A percentile compares a stretch with the other conserved stretches of the same genome.
Conservation (phyloP, 2,113 vertebrate genomes). For the Callionymus lyra region DNA sequence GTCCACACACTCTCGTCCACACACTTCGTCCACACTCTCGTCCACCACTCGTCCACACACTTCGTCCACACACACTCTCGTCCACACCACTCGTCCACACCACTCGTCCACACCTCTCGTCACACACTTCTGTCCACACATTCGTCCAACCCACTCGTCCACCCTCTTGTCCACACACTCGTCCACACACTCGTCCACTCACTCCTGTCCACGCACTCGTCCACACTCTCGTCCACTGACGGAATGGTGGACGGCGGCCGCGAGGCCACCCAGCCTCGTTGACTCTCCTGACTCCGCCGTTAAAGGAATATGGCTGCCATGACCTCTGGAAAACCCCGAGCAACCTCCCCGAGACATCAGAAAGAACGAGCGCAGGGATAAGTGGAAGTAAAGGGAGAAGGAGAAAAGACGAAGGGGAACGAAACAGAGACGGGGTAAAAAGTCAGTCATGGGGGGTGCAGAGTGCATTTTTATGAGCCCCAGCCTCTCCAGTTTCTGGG, state of each 20-base stretch:
- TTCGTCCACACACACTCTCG: too few species aligned
- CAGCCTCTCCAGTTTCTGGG: conserved; percentile 58
- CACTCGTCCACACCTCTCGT: too few species aligned
- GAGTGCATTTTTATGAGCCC: conserved; percentile 60
- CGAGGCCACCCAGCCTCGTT: conserved; percentile 54
- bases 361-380: conserved; percentile 1
- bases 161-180: too few species aligned
- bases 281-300: conserved; percentile 60
- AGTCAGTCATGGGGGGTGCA: conserved; percentile 7
- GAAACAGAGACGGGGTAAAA: conserved; percentile 1
- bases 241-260: conserved; percentile 4
- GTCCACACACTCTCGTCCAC: too few species aligned
- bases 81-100: too few species aligned
- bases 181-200: too few species aligned
- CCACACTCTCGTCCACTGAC: neutral
- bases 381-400: conserved; percentile 19
- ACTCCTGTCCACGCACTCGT: too few species aligned
- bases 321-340: conserved; percentile 45
- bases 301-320: conserved; percentile 56
- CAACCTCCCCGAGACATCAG: conserved; percentile 45
- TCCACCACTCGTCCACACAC: too few species aligned
- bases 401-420: conserved; percentile 16
- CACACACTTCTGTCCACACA: too few species aligned
- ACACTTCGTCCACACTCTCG: too few species aligned
- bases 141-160: too few species aligned